Evolutionary conservation across 2,113 vertebrate genomes (phyloP).

Genomic region (Zingel zingel): DNA sequence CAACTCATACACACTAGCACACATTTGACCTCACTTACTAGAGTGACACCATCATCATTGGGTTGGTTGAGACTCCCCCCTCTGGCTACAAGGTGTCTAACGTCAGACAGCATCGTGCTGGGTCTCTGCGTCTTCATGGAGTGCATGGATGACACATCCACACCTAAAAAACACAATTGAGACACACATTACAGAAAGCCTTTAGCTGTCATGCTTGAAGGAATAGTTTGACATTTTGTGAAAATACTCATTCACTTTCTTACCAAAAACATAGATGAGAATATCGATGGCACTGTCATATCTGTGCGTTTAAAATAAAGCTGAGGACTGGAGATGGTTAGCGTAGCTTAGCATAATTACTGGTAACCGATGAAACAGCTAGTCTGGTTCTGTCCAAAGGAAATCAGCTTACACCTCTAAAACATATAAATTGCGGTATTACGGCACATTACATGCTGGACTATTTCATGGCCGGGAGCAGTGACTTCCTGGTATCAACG

Average conservation of each 20-base stretch:
- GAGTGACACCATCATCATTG: constrained; percentile 91
- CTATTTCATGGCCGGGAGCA: not conserved
- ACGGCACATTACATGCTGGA: not conserved
- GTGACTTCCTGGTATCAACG: not conserved
- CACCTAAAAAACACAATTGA: constrained; percentile 79
- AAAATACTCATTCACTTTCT: too few relatives aligned
- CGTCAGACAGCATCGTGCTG: constrained; percentile 90
- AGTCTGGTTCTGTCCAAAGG: not conserved
- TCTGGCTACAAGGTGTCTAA: constrained; percentile 86
- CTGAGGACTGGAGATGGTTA: not conserved
- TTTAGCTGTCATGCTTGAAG: not conserved
- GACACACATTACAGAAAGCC: not conserved
- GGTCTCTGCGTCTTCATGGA: constrained; percentile 90
- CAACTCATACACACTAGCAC: not conserved
- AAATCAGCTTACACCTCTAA: not conserved
- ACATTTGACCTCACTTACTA: constrained; percentile 83
- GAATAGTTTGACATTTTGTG: not conserved
- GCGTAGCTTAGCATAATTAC: not conserved
- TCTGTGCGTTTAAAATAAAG: not conserved
- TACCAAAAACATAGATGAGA: not conserved
- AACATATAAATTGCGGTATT: not conserved
- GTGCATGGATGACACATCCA: constrained; percentile 87
- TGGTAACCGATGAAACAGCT: not conserved
- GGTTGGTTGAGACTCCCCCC: constrained; percentile 88
- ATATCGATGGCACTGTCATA: not conserved